Evolutionary conservation across 1,140 invertebrate genomes (phyloP).

Genomic region (Lucilia cuprina): DNA sequence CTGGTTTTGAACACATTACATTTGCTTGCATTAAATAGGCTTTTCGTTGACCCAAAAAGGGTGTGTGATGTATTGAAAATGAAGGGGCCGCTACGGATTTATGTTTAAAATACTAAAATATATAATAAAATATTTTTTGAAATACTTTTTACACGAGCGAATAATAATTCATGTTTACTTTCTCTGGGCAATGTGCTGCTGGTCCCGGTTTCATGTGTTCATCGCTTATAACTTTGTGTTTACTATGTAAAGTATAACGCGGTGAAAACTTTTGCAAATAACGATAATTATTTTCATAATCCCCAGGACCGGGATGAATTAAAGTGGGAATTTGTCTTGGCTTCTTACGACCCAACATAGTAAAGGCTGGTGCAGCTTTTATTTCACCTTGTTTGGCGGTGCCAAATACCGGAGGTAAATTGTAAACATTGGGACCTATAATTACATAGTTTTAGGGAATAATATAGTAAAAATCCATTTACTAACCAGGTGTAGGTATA

Average conservation of each 20-base stretch:
- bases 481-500: conserved; percentile 4
- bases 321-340: conserved; percentile 45
- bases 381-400: conserved; percentile 62
- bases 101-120: conserved; percentile 53
- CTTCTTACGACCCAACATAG: conserved; percentile 75
- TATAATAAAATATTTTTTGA: too few relatives aligned
- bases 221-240: conserved; percentile 78
- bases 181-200: conserved; percentile 90
- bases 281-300: conserved; percentile 71
- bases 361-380: conserved; percentile 70
- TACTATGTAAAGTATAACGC: conserved; percentile 82
- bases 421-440: conserved; percentile 85
- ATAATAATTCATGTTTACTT: too few relatives aligned
- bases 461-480: not conserved
- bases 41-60: conserved; percentile 65
- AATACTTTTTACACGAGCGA: too few relatives aligned
- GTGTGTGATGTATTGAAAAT: conserved; percentile 78
- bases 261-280: conserved; percentile 75
- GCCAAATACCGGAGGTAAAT: conserved; percentile 81
- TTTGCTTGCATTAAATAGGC: conserved; percentile 37
- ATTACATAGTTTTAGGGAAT: too few relatives aligned
- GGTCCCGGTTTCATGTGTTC: conserved; percentile 82
- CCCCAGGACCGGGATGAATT: conserved; percentile 60
- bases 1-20: not conserved
- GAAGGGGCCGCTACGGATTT: conserved; percentile 67